Base-by-base conservation (phyloP, 2,113 vertebrate species). In the Hucho hucho region DNA sequence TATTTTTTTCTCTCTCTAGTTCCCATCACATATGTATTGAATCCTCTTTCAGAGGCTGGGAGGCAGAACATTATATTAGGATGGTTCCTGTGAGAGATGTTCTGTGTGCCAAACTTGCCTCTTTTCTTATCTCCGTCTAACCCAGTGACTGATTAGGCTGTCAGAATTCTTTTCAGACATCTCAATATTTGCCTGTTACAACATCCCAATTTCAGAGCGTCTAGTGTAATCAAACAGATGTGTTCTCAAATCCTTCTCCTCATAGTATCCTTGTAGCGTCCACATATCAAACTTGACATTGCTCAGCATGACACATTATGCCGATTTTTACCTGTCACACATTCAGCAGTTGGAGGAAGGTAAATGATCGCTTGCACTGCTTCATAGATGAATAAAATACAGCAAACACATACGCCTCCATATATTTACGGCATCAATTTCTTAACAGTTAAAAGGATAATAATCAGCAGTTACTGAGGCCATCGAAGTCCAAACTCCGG, bases 161-260 rank as follows among this genome's bases (percentile, higher is more conserved):
- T 95, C 94, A 95, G 88, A 87, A 88, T 92, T 93, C 91, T 89
- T 92, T 91, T 87, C 90, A 90, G 91, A 95, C 89, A 88, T 96
- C 94, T 97, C 94, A 93, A 96, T 91, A 87, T 97, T 96, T 96
- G 94, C 94, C 96, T 94, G 95, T 94, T 92, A 95, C 92, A 91
- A 90, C 80, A 92, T 93, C 93, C 92, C 87, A 84, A 74, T 81
- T 81, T 85, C 83, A 74, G 16, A 69, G 74, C 82, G 79, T 78
- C 75, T 81, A 77, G 71, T 80, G 79, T 76, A 81, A 24, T 47
- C 80, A 79, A 78, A 76, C 79, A 59, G 78, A 70, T 75, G 81
- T n/a, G 79, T 88, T 86, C 76, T 79, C 74, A 75, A 75, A 77
- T 69, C 69, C 49, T 76, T 53, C 22, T 12, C 11, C 37, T 56